Base-by-base conservation (phyloP, 2,888 invertebrate species). In the Dryomyza anilis region DNA sequence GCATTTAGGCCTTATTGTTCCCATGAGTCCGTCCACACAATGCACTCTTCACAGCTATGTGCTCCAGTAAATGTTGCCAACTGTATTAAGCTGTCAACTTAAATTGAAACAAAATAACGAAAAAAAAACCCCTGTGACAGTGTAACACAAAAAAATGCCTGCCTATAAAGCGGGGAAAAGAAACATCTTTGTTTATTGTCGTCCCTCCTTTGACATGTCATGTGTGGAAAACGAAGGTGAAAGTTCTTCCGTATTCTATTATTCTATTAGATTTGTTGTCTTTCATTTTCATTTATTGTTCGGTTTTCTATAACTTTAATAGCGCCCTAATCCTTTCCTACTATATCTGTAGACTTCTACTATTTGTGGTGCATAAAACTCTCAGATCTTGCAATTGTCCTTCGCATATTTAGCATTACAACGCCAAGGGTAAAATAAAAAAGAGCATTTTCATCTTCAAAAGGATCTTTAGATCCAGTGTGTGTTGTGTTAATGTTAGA, bases 61-160 rank as follows among this genome's bases (percentile, higher is more conserved):
- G 61, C 53, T 52, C 29, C 61, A 53, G 61, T 43, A 27, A 21
- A 53, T 61, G 23, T 52, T 39, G 48, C 29, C 61, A 61, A 61
- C 61, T 61, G 53, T 61, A 61, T 61, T 61, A 61, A 61, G 61
- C 53, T 61, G 61, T 61, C 61, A 61, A 61, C 53, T 53, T 53
- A 53, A 53, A 59, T 21, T 23, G 25, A 48, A 14, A 59, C 43
- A 43, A 19, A 43, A 48, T 48, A 6, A 1, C 14, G 16, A 27
- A 39, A 61, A 36, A 52, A 61, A 61, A 33, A 36, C 5, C 14
- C 30, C 2, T 19, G 10, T 27, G n/a, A 29, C 30, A 30, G 21
- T 29, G 23, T 19, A 2, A 21, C 14, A 0, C 19, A 12, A 36
- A 10, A 55, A n/a, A n/a, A n/a, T n/a, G n/a, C n/a, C n/a, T n/a